A percentile compares a stretch with the other conserved stretches of the same genome.
Conservation (phyloP, 1,140 invertebrate genomes). For the Maconellicoccus hirsutus region DNA sequence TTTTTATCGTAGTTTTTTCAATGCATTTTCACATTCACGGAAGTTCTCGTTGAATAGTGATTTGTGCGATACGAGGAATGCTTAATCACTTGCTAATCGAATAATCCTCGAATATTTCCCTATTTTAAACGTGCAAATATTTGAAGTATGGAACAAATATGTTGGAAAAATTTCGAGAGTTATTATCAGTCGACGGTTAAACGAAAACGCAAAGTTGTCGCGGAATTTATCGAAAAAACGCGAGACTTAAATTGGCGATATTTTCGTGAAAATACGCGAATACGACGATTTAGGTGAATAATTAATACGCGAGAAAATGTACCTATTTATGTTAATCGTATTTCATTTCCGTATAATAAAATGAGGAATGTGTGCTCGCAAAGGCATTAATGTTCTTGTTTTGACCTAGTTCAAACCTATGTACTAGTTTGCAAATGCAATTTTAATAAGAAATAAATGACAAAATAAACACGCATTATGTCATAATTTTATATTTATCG, state of each 20-base stretch:
- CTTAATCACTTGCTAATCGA: too few species aligned
- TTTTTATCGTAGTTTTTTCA: too few species aligned
- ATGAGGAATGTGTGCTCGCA: neutral
- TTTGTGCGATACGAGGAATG: too few species aligned
- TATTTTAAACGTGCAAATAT: too few species aligned
- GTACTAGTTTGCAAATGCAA: neutral
- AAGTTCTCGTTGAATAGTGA: too few species aligned
- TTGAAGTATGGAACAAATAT: too few species aligned
- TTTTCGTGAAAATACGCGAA: neutral
- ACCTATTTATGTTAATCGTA: neutral
- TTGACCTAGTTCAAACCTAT: neutral
- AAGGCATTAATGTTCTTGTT: slow-evolving; percentile 10
- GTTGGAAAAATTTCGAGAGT: too few species aligned
- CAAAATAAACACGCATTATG: too few species aligned
- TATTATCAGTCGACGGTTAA: too few species aligned
- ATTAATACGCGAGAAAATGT: neutral
- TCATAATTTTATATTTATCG: too few species aligned
- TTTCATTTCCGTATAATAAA: neutral
- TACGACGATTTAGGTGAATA: neutral
- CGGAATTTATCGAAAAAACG: neutral
- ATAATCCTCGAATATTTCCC: too few species aligned
- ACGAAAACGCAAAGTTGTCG: neutral
- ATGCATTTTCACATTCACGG: too few species aligned
- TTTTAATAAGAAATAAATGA: slow-evolving; percentile 2
- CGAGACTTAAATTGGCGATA: neutral